Evolutionary conservation across 1,140 invertebrate genomes (phyloP).

Genomic region (Pseudomyrmex sp.): DNA sequence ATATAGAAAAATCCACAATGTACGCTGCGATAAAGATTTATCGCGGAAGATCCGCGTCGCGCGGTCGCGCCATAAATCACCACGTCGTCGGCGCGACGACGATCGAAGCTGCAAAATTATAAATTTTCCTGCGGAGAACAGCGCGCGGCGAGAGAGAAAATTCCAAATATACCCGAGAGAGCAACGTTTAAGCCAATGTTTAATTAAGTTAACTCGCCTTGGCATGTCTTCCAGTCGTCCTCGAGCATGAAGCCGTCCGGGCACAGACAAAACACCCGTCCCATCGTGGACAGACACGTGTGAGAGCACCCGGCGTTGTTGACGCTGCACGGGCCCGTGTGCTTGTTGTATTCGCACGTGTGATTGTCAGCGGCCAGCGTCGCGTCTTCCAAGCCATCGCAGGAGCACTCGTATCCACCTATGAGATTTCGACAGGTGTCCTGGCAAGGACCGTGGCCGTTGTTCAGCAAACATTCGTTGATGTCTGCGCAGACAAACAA

Average conservation of each 20-base stretch:
- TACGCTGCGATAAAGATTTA: not conserved
- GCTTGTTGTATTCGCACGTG: constrained; percentile 81
- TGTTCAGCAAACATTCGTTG: constrained; percentile 87
- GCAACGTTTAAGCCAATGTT: not conserved
- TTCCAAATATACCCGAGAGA: not conserved
- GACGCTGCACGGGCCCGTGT: constrained; percentile 87
- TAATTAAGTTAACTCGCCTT: constrained; percentile 80
- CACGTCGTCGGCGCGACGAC: not conserved
- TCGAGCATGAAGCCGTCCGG: constrained; percentile 87
- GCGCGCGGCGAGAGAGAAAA: not conserved
- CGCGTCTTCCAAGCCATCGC: constrained; percentile 86
- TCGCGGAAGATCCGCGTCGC: not conserved
- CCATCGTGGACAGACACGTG: constrained; percentile 88
- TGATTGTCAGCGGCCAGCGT: constrained; percentile 86
- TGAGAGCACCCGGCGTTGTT: constrained; percentile 88
- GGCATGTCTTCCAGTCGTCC: constrained; percentile 87
- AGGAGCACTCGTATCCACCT: constrained; percentile 88
- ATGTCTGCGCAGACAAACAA: constrained; percentile 84
- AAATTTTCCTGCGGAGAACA: not conserved
- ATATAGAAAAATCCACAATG: not conserved
- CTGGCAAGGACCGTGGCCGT: constrained; percentile 89
- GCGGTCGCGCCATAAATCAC: not conserved
- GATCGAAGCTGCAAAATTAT: not conserved
- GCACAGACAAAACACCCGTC: constrained; percentile 88
- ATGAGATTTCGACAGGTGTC: constrained; percentile 88